A percentile compares a stretch with the other conserved stretches of the same genome.
phyloP scores from a whole-genome alignment of 2,888 invertebrate genomes.

The Priocnemis perturbator region DNA sequence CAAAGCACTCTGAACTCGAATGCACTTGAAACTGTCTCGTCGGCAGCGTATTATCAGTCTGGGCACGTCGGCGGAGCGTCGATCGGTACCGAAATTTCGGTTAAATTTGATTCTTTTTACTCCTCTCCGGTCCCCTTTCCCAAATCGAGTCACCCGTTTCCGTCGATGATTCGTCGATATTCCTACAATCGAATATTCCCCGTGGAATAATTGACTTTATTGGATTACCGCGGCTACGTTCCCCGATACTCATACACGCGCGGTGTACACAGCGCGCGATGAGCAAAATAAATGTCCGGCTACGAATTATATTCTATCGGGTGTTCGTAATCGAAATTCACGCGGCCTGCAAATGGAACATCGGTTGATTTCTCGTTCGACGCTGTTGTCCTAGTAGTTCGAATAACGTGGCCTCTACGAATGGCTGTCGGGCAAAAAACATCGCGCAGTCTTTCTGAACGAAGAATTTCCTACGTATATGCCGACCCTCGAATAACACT shows the following conservation, averaged over 20 bases:
- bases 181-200: constrained; percentile 66
- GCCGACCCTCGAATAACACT: too few relatives aligned
- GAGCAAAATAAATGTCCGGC: constrained; percentile 51
- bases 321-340: constrained; percentile 33
- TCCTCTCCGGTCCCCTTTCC: constrained; percentile 32
- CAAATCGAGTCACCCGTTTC: constrained; percentile 64
- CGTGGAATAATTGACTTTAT: constrained; percentile 67
- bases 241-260: constrained; percentile 41
- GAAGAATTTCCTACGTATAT: too few relatives aligned
- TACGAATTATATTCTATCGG: constrained; percentile 48
- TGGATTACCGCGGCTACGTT: constrained; percentile 58
- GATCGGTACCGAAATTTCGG: constrained; percentile 54
- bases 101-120: constrained; percentile 54
- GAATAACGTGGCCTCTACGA: too few relatives aligned
- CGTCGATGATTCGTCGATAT: constrained; percentile 67
- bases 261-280: constrained; percentile 37
- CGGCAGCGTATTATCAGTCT: constrained; percentile 24
- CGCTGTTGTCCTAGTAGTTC: neutral
- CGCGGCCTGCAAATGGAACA: neutral
- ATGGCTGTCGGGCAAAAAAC: too few relatives aligned
- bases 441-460: too few relatives aligned
- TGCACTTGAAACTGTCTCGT: constrained; percentile 1
- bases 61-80: constrained; percentile 45
- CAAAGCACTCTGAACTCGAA: constrained; percentile 1
- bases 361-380: neutral